These are phyloP conservation scores for Lampris megalopsis DNA, from an alignment of 2,113 vertebrate species.

Conservation along the genomic window DNA sequence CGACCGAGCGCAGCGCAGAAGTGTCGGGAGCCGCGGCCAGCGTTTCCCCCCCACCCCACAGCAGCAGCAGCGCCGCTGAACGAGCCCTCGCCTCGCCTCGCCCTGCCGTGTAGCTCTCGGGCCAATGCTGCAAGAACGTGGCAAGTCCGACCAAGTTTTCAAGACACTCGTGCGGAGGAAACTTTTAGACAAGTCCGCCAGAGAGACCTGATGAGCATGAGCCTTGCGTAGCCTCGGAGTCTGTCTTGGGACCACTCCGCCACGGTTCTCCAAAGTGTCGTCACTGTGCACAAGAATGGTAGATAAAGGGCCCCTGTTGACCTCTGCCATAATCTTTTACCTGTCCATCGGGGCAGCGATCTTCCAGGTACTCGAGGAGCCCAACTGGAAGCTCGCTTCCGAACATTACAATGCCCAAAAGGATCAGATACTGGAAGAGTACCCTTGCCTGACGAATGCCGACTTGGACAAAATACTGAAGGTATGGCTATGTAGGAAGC, in stretches of 20 bases:
- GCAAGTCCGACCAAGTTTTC: conserved; percentile 17
- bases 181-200: background rate
- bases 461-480: conserved; percentile 92
- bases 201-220: conserved; percentile 48
- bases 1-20: no score
- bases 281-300: conserved; percentile 86
- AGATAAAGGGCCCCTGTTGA: conserved; percentile 95
- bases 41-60: no score
- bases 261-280: conserved; percentile 24
- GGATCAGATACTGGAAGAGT: conserved; percentile 85
- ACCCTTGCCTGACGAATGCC: conserved; percentile 88
- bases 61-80: no score
- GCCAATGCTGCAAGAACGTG: conserved; percentile 28
- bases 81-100: no score
- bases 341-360: conserved; percentile 98
- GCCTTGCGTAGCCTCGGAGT: conserved; percentile 41
- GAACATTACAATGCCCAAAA: conserved; percentile 83
- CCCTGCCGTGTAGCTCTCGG: conserved; percentile 20
- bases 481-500: conserved; percentile 80
- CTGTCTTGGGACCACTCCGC: conserved; percentile 38
- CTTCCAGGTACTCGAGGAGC: conserved; percentile 96
- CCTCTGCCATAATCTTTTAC: conserved; percentile 98
- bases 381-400: conserved; percentile 90
- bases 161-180: conserved; percentile 31
- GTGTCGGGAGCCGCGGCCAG: no score